Conservation (phyloP, 1,140 invertebrate species). For the Neodiprion virginianus region DNA sequence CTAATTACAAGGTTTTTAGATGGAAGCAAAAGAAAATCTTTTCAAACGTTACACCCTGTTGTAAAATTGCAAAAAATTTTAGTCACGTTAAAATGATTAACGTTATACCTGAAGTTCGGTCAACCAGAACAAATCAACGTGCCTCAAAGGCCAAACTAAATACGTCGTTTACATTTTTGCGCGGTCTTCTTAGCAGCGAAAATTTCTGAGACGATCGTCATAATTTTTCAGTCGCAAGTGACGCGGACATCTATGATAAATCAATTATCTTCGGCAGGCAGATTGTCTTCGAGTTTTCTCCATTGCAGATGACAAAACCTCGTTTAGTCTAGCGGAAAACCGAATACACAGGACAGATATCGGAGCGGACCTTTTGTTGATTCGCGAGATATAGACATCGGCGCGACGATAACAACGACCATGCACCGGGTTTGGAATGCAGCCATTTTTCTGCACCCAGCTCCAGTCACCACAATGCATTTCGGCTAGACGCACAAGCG, state of each 20-base stretch:
- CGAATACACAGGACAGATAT: neutral
- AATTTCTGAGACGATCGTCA: no score
- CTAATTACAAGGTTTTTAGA: no score
- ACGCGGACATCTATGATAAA: no score
- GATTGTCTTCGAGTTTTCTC: neutral
- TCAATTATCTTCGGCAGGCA: no score
- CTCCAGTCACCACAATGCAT: neutral
- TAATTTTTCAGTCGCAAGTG: no score
- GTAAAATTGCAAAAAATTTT: conserved; percentile 2
- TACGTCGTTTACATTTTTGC: no score
- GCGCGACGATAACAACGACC: neutral
- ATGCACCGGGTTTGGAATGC: neutral
- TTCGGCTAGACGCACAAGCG: neutral
- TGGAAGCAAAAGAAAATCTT: no score
- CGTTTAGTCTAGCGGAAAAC: neutral
- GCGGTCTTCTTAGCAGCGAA: no score
- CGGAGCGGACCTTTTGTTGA: neutral
- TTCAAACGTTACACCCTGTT: neutral
- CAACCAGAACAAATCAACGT: no score
- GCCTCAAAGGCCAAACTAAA: no score
- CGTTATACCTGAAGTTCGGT: no score
- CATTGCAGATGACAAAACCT: neutral
- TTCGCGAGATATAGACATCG: neutral
- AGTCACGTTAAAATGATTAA: neutral
- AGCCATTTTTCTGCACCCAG: neutral